These are phyloP conservation scores for Tuberolachnus salignus DNA, from an alignment of 2,888 invertebrate genomes.

Conservation along the genomic window DNA sequence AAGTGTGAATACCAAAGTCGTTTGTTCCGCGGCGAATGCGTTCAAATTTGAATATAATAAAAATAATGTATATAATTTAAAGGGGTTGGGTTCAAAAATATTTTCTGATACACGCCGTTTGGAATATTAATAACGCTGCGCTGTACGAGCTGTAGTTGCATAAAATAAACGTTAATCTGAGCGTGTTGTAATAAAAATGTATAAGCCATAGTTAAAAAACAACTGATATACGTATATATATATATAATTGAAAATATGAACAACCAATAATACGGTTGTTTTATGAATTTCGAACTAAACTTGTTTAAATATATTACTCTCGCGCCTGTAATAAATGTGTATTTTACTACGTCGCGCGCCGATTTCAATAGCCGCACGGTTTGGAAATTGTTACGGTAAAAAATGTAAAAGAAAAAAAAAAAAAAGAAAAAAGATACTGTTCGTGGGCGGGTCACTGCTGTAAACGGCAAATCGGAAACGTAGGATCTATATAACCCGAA, in stretches of 20 bases:
- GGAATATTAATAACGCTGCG: constrained; percentile 26
- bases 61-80: constrained; percentile 28
- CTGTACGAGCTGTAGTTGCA: not conserved
- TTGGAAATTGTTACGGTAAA: too few species aligned
- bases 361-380: too few species aligned
- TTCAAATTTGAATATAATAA: constrained; percentile 33
- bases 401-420: too few species aligned
- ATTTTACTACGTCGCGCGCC: too few species aligned
- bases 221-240: not conserved
- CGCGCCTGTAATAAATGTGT: not conserved
- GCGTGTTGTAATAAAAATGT: constrained; percentile 11
- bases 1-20: constrained; percentile 16
- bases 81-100: constrained; percentile 43
- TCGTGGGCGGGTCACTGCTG: too few species aligned
- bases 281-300: not conserved
- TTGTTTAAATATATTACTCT: not conserved
- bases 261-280: not conserved
- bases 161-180: constrained; percentile 37
- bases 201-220: constrained; percentile 4
- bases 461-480: too few species aligned
- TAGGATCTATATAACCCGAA: too few species aligned
- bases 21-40: not conserved
- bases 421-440: too few species aligned
- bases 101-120: constrained; percentile 30
- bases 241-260: too few species aligned